Percentiles rank a stretch among this genome's conserved stretches.
phyloP scores from a whole-genome alignment of 2,797 vertebrate species.

The Sciurus carolinensis region DNA sequence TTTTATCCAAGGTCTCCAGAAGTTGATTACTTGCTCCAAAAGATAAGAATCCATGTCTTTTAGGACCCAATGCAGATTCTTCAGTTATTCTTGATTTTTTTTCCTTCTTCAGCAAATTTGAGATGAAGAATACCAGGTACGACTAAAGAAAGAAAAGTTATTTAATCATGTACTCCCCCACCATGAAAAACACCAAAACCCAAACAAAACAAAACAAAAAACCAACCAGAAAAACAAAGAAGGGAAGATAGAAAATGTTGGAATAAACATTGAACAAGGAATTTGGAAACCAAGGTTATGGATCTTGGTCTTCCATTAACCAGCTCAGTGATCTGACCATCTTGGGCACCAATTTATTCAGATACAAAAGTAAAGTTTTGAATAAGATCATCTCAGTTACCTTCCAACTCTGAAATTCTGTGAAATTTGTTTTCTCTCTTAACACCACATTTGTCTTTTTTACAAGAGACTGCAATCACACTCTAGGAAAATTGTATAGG shows the following conservation, averaged over 20 bases:
- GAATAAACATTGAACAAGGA: background rate
- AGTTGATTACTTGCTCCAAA: background rate
- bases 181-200: background rate
- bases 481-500: background rate
- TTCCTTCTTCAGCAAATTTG: background rate
- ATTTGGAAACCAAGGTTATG: background rate
- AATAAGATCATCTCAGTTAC: background rate
- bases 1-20: constrained; percentile 36
- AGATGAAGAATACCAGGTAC: background rate
- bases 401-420: constrained; percentile 4
- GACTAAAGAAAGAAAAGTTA: background rate
- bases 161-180: background rate
- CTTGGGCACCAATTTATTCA: background rate
- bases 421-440: background rate
- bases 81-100: background rate
- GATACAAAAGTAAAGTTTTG: background rate
- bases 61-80: background rate
- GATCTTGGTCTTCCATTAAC: background rate
- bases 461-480: background rate
- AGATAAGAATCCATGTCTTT: background rate
- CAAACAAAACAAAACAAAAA: background rate
- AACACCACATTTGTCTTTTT: background rate
- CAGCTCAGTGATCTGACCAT: background rate
- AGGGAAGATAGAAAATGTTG: background rate
- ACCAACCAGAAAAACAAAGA: background rate